Conservation (phyloP, 2,888 invertebrate species). For the Tridacna crocea region DNA sequence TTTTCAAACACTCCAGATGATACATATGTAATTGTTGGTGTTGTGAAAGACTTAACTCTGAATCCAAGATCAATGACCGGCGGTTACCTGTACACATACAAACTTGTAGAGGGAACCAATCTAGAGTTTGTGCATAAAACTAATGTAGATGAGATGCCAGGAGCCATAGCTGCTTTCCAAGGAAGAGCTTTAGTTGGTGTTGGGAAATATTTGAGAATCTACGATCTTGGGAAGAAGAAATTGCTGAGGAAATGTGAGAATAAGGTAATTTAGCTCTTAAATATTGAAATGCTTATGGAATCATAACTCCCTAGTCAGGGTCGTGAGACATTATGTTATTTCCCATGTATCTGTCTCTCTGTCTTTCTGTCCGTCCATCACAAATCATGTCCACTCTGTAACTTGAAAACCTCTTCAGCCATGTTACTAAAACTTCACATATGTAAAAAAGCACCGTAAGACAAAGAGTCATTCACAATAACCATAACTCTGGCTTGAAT, state of each 20-base stretch:
- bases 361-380: too few relatives aligned
- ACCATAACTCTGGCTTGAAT: too few relatives aligned
- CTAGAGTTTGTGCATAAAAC: slow-evolving; percentile 97
- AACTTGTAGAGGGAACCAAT: slow-evolving; percentile 90
- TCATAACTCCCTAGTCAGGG: too few relatives aligned
- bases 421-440: too few relatives aligned
- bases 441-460: too few relatives aligned
- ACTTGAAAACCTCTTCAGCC: too few relatives aligned
- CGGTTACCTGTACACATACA: slow-evolving; percentile 94
- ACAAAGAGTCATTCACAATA: too few relatives aligned
- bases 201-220: slow-evolving; percentile 95
- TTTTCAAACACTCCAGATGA: slow-evolving; percentile 89
- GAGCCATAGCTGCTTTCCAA: slow-evolving; percentile 86
- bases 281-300: background rate
- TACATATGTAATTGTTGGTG: slow-evolving; percentile 92
- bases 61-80: slow-evolving; percentile 93
- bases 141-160: slow-evolving; percentile 94
- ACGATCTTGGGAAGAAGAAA: slow-evolving; percentile 98
- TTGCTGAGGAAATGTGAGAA: slow-evolving; percentile 99
- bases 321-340: too few relatives aligned
- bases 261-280: slow-evolving; percentile 85
- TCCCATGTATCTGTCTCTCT: too few relatives aligned
- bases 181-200: slow-evolving; percentile 96
- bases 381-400: too few relatives aligned
- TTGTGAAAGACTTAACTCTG: slow-evolving; percentile 94